Evolutionary conservation across 1,140 invertebrate genomes (phyloP).

Genomic region (Drosophila melanica): DNA sequence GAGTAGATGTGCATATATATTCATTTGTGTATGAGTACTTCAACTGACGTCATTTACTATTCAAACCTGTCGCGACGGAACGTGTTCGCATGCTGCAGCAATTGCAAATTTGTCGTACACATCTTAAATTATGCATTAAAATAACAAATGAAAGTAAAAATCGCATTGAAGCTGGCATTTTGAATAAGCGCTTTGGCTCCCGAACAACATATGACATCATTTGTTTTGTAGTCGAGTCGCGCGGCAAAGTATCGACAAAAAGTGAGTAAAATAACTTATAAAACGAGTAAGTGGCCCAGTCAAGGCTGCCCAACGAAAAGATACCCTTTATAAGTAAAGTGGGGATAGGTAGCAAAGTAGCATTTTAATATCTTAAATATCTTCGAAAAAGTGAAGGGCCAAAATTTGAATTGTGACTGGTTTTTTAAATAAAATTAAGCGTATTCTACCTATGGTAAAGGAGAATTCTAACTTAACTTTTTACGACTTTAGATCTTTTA

Average conservation of each 20-base stretch:
- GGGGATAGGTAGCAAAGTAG: no score
- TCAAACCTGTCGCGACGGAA: slow-evolving; percentile 12
- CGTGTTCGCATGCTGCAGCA: slow-evolving; percentile 33
- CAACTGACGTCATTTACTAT: slow-evolving; percentile 19
- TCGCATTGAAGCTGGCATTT: slow-evolving; percentile 69
- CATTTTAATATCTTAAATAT: no score
- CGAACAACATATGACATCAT: slow-evolving; percentile 66
- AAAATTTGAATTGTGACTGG: no score
- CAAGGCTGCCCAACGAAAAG: neutral
- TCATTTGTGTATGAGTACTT: neutral
- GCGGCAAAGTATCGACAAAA: slow-evolving; percentile 26
- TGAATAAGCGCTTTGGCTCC: slow-evolving; percentile 34
- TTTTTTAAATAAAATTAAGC: no score
- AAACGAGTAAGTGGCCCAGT: neutral
- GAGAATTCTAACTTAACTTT: no score
- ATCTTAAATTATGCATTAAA: slow-evolving; percentile 73
- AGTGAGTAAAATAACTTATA: slow-evolving; percentile 34
- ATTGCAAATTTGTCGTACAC: slow-evolving; percentile 53
- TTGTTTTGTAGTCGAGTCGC: slow-evolving; percentile 65
- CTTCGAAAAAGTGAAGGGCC: no score
- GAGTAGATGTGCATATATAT: slow-evolving; percentile 1
- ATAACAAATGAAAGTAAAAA: slow-evolving; percentile 76
- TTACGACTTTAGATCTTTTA: no score
- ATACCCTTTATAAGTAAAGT: neutral
- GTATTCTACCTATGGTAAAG: no score